Evolutionary conservation across 2,797 vertebrate genomes (phyloP), one percentile per base, ranked within the genome.

Genomic region (Sebastolobus alascanus): DNA sequence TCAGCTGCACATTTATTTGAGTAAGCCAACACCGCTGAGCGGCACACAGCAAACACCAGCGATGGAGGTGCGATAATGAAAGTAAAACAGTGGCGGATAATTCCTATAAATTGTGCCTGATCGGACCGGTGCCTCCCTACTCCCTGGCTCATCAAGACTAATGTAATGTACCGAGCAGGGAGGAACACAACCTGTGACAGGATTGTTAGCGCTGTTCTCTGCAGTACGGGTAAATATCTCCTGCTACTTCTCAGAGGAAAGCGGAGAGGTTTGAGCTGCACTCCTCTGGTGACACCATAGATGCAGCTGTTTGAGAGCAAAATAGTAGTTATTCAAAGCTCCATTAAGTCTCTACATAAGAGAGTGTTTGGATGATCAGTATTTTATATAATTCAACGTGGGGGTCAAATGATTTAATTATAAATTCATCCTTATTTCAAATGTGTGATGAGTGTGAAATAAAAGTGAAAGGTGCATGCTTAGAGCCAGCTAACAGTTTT

Each of bases 71-170:
- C 8, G 68, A 86, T 93, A 92, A 94, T 93, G 85, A 92, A 92
- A 90, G 90, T 87, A 88, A 94, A 93, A 90, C 84, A 84, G 87
- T 80, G 67, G 72, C 33, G 20, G 82, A 88, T 95, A 85, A 95
- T 91, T 91, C 73, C 72, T 27, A 54, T 68, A 89, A 92, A 94
- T 88, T 89, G 90, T 77, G 70, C 77, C 75, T 86, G 84, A 93
- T 90, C 81, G 68, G 46, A 77, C 68, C 35, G 14, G 80, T 77
- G 80, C 70, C 81, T 79, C 61, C 69, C 63, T 7, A 9, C 75
- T 69, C 85, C 67, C 81, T 33, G 2, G 0, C 81, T 79, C 72
- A 87, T 84, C 76, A 82, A 71, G 76, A 46, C 72, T 84, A 89
- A 87, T 84, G 70, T 84, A 77, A 89, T 90, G 85, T 87, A 85